These are phyloP conservation scores for Patagioenas fasciata DNA, from an alignment of 2,113 vertebrate species.

Conservation along the genomic window DNA sequence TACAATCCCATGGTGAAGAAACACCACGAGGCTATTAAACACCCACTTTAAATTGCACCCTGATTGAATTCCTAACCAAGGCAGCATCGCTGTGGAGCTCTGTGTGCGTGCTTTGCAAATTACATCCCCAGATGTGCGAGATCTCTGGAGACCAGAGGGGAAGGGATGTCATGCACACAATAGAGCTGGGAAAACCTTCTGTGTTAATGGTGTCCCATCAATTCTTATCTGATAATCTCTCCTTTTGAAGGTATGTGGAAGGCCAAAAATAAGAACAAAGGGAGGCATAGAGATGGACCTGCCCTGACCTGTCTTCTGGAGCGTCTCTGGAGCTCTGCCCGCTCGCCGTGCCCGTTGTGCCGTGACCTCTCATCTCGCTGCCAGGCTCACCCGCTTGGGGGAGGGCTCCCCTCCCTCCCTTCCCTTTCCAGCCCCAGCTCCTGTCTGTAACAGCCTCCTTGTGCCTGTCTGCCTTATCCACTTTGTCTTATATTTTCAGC, in stretches of 20 bases:
- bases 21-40: background rate
- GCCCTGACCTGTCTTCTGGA: slow-evolving; percentile 47
- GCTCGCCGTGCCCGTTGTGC: slow-evolving; percentile 21
- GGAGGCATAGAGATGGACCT: slow-evolving; percentile 14
- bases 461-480: slow-evolving; percentile 38
- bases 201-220: slow-evolving; percentile 59
- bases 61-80: slow-evolving; percentile 40
- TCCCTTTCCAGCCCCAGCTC: background rate
- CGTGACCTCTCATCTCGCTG: slow-evolving; percentile 41
- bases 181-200: slow-evolving; percentile 52
- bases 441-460: background rate
- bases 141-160: slow-evolving; percentile 38
- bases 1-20: background rate
- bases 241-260: slow-evolving; percentile 50
- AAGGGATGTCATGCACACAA: slow-evolving; percentile 62
- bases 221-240: slow-evolving; percentile 58
- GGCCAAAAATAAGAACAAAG: slow-evolving; percentile 66
- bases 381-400: background rate
- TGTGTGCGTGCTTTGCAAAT: background rate
- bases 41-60: slow-evolving; percentile 32
- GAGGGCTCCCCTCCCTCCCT: slow-evolving; percentile 14
- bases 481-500: slow-evolving; percentile 49
- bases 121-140: slow-evolving; percentile 32
- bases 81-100: background rate
- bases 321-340: background rate